A percentile compares a stretch with the other conserved stretches of the same genome.
Evolutionary conservation across 2,888 invertebrate species (phyloP).

Genomic region (Tenthredo livida): DNA sequence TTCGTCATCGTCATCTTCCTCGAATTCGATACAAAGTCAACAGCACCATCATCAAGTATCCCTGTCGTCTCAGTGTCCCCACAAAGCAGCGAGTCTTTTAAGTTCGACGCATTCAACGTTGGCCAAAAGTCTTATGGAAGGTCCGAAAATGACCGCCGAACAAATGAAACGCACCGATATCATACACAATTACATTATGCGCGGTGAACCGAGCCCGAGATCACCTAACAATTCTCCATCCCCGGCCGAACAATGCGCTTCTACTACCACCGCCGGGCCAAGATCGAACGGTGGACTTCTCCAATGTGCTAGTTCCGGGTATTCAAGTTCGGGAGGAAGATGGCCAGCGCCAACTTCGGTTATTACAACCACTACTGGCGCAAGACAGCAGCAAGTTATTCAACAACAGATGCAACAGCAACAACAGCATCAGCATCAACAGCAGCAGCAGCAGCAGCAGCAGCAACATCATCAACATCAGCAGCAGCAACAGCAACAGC

Average conservation of each 20-base stretch:
- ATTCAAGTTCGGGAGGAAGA: conserved; percentile 60
- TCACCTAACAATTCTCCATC: conserved; percentile 75
- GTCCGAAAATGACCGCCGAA: conserved; percentile 96
- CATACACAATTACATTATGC: conserved; percentile 95
- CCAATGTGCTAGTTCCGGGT: conserved; percentile 72
- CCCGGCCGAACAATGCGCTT: conserved; percentile 80
- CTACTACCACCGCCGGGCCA: conserved; percentile 77
- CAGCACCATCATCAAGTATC: conserved; percentile 64
- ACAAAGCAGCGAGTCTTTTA: conserved; percentile 81
- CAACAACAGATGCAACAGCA: conserved; percentile 78
- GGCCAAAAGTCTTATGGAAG: conserved; percentile 94
- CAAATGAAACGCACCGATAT: conserved; percentile 95
- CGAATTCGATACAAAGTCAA: conserved; percentile 65
- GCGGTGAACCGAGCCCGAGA: conserved; percentile 82
- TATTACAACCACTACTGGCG: conserved; percentile 82
- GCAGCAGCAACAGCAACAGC: conserved; percentile 76
- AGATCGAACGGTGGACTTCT: conserved; percentile 67
- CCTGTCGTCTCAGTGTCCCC: conserved; percentile 73
- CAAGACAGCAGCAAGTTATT: conserved; percentile 73
- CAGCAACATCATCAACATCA: conserved; percentile 78
- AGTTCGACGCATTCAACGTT: conserved; percentile 94
- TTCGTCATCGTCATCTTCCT: conserved; percentile 70
- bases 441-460: conserved; percentile 77
- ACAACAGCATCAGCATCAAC: conserved; percentile 72
- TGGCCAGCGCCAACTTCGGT: conserved; percentile 80